These are phyloP conservation scores for Phymastichus coffea DNA, from an alignment of 1,140 invertebrate genomes.

Conservation along the genomic window DNA sequence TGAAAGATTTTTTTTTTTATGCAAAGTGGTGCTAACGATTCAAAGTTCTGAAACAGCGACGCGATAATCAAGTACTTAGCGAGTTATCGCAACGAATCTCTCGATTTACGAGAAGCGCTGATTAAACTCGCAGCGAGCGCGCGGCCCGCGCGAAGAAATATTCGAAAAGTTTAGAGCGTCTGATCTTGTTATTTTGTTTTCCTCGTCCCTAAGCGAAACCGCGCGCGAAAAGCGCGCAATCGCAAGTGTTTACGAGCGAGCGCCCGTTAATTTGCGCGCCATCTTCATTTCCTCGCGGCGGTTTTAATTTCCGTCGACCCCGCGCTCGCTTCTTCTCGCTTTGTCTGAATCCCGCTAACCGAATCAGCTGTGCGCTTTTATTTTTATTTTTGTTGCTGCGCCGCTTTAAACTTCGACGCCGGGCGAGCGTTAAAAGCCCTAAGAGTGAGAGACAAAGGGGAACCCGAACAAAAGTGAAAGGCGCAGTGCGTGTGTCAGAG, in stretches of 20 bases:
- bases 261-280: conserved; percentile 4
- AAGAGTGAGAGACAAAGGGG: neutral
- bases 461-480: neutral
- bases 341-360: conserved; percentile 8
- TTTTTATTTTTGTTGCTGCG: neutral
- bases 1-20: no score
- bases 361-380: neutral
- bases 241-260: conserved; percentile 4
- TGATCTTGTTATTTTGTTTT: neutral
- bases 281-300: conserved; percentile 13
- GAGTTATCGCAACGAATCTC: no score
- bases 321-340: neutral
- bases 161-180: neutral
- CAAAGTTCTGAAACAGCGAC: no score
- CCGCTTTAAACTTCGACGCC: no score
- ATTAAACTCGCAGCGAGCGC: no score
- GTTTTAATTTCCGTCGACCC: conserved; percentile 14
- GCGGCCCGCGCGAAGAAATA: neutral
- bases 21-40: no score
- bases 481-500: no score
- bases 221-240: neutral
- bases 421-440: no score
- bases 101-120: neutral
- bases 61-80: no score
- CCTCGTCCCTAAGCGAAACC: neutral